Base-by-base conservation (phyloP, 53 echinoderm and acorn worm genomes). In the Zoroaster sp. region DNA sequence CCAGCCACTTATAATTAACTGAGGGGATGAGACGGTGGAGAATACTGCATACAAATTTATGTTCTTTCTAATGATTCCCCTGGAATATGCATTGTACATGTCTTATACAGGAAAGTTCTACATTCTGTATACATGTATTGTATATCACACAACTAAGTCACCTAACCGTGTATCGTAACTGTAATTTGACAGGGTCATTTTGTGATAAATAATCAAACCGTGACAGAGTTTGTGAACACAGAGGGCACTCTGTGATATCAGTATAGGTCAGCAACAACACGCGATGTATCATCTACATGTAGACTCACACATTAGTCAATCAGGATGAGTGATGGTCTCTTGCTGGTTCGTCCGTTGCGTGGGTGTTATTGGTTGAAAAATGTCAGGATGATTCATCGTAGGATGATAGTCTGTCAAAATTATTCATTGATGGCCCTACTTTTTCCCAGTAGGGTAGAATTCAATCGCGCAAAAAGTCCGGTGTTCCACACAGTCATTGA, bases 401-500 rank as follows among this genome's bases (percentile, higher is more conserved):
- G 40, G 81, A 40, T 63, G 25, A 74, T 20, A 55, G 41, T 81
- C 81, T 30, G 42, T 81, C 81, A 81, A 66, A 68, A 67, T 42
- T 39, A 81, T 67, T 81, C 65, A 37, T 78, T 78, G 36, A 59
- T 54, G 78, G 20, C 18, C 53, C 14, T 28, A 36, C 21, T 36
- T 78, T 78, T 54, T 54, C 40, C 36, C 14, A 66, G 25, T 21
- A 21, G 44, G 25, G 81, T 7, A 40, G 41, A 81, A 44, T 35
- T 34, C n/a, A n/a, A n/a, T n/a, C n/a, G n/a, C n/a, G n/a, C n/a
- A n/a, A n/a, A n/a, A n/a, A n/a, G n/a, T n/a, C n/a, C n/a, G n/a
- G n/a, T n/a, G n/a, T n/a, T n/a, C n/a, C n/a, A n/a, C n/a, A n/a
- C n/a, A n/a, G n/a, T n/a, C n/a, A n/a, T n/a, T n/a, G n/a, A n/a